These are phyloP conservation scores for Stomatorhinus ivindoensis DNA, from an alignment of 2,113 vertebrate species.

Conservation along the genomic window DNA sequence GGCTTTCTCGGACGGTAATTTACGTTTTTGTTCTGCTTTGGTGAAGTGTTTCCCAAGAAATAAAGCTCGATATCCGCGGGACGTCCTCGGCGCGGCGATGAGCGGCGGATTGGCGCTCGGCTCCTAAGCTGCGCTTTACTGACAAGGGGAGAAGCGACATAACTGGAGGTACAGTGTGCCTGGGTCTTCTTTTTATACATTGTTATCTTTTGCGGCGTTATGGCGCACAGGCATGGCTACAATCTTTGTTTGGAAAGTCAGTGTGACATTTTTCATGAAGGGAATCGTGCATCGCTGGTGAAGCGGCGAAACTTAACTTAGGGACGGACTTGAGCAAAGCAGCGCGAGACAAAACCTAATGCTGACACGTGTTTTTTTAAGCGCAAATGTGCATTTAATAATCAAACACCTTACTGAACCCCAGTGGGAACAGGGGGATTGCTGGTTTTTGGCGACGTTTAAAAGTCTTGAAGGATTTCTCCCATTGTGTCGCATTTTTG, in stretches of 20 bases:
- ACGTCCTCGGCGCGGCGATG: conserved; percentile 40
- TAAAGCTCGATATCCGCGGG: not conserved
- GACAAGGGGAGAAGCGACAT: not conserved
- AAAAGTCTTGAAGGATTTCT: not conserved
- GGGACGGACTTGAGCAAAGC: not conserved
- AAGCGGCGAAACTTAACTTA: not conserved
- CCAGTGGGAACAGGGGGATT: not conserved
- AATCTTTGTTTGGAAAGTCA: not conserved
- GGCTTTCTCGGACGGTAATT: conserved; percentile 46
- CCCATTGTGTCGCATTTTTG: not conserved
- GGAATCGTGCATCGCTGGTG: not conserved
- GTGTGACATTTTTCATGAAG: not conserved
- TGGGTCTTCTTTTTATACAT: not conserved
- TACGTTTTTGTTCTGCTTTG: conserved; percentile 46
- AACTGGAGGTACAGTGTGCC: not conserved
- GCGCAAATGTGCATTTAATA: not conserved
- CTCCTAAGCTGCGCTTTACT: not conserved
- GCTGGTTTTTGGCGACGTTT: not conserved
- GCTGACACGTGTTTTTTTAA: not conserved
- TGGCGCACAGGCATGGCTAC: not conserved
- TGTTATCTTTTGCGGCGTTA: not conserved
- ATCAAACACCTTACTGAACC: not conserved
- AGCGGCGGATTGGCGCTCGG: not conserved
- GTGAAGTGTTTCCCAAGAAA: conserved; percentile 40
- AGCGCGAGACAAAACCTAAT: not conserved